phyloP scores from a whole-genome alignment of 2,888 invertebrate species.

The Drosophila rubida region DNA sequence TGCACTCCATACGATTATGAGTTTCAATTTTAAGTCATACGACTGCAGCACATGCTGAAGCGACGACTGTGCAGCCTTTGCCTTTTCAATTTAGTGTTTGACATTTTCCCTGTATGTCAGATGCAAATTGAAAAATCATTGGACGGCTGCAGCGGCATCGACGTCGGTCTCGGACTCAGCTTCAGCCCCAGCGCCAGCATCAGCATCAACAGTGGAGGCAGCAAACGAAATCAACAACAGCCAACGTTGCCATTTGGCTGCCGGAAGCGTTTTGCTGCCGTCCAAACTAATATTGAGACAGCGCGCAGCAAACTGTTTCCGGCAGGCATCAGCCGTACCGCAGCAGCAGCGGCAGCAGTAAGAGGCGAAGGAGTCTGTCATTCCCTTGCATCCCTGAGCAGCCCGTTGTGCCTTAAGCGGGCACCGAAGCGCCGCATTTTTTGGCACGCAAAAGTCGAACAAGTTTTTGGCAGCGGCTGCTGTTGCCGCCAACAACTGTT shows the following conservation, averaged over 20 bases:
- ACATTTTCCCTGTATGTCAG: constrained; percentile 73
- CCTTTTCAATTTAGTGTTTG: constrained; percentile 77
- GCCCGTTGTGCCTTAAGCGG: constrained; percentile 6
- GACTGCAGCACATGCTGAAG: neutral
- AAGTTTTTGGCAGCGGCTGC: constrained; percentile 72
- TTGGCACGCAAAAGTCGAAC: constrained; percentile 74
- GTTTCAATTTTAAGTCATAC: constrained; percentile 41
- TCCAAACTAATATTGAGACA: constrained; percentile 76
- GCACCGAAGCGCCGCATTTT: constrained; percentile 56
- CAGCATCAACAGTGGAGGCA: constrained; percentile 30
- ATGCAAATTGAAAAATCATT: constrained; percentile 81
- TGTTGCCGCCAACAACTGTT: constrained; percentile 13
- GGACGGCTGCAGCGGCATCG: constrained; percentile 44
- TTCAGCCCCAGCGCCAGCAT: constrained; percentile 19
- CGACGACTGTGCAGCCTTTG: constrained; percentile 40
- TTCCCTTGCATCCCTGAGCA: constrained; percentile 7
- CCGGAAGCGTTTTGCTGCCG: constrained; percentile 76
- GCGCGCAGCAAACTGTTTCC: constrained; percentile 67
- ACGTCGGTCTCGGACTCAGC: constrained; percentile 11
- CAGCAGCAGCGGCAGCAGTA: constrained; percentile 20
- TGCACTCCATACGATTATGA: constrained; percentile 73
- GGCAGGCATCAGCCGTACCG: constrained; percentile 44
- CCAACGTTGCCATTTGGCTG: constrained; percentile 64
- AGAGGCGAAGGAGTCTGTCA: constrained; percentile 15
- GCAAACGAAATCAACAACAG: constrained; percentile 63